Evolutionary conservation across 2,797 vertebrate species (phyloP), one percentile per base, ranked within the genome.

Genomic region (Crax fasciolata): DNA sequence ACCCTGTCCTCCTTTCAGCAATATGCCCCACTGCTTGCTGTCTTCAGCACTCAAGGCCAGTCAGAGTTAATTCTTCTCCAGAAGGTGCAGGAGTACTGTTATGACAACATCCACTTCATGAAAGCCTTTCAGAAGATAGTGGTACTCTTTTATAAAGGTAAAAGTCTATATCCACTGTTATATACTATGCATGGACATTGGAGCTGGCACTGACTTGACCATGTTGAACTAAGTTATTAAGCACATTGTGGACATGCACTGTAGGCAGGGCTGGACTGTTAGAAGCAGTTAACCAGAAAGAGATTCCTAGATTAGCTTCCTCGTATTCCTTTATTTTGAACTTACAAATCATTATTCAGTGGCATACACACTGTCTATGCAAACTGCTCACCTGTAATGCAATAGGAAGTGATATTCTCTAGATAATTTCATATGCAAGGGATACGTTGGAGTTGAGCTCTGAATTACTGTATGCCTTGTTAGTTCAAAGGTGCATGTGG

Each of bases 51-150:
- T 86, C 99, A 99, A 96, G 99, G 99, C 94, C 99, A 99, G 85
- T 99, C 99, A 3, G 99, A 99, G 95, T 90, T 99, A 71, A 98
- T 98, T 63, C 98, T 99, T 71, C 98, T 99, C 62, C 98, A 98
- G 91, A 99, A 99, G 96, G 98, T 99, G 87, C 99, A 99, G 93
- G 99, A 99, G 54, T 99, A 99, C 96, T 99, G 99, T 95, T 99
- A 99, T 1, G 99, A 99, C 97, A 99, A 99, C 97, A 99, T 99
- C 96, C 99, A 99, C 94, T 99, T 99, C 97, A 99, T 99, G 99
- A 99, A 99, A 97, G 98, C 99, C 94, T 99, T 99, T 97, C 99
- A 98, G 96, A 99, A 99, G 98, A 99, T 99, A 41, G 98, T 99
- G 94, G 98, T 99, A 87, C 99, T 99, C 90, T 99, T 99, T 80